Base-by-base conservation (phyloP, 2,113 vertebrate species). In the Triplophysa siluroides region DNA sequence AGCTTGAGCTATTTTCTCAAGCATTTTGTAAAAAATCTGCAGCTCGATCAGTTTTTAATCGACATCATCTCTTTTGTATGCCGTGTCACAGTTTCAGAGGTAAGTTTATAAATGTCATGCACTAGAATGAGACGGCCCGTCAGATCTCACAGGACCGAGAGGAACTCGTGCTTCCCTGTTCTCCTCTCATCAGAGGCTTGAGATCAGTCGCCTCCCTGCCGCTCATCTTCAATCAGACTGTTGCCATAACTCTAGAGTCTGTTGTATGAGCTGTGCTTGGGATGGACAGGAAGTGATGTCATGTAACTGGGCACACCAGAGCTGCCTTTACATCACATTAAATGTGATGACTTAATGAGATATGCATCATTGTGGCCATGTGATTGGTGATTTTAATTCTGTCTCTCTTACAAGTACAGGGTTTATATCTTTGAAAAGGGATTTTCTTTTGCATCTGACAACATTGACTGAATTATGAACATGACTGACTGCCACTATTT, bases 1-100 rank as follows among this genome's bases (percentile, higher is more conserved):
- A 75, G 71, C 64, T 62, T 68, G 78, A 92, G 91, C 91, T 91
- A 93, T 93, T 91, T 92, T 92, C 61, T 52, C 12, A 58, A 13
- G 21, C 12, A 38, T 26, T 62, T 52, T 29, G 62, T 63, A 24
- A 54, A 79, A 62, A 26, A 13, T 47, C 12, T 1, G 52, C 3
- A 5, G 45, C 1, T 60, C 4, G 10, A 78, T 45, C 50, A 1
- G 2, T 72, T 64, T 73, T 41, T 60, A 73, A 73, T 38, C 71
- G 41, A 73, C 71, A 60, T 56, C 33, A 73, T 60, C 71, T 54
- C 54, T 43, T 72, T 73, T 18, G 71, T 73, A 56, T n/a, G 8
- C 69, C 5, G 18, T 38, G 52, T 33, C 19, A 4, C 11, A 0
- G 10, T 18, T 73, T 43, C 7, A 43, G 43, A 60, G 71, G 54